Evolutionary conservation across 2,888 invertebrate species (phyloP), one percentile per base, ranked within the genome.

Genomic region (Lasioglossum morio): DNA sequence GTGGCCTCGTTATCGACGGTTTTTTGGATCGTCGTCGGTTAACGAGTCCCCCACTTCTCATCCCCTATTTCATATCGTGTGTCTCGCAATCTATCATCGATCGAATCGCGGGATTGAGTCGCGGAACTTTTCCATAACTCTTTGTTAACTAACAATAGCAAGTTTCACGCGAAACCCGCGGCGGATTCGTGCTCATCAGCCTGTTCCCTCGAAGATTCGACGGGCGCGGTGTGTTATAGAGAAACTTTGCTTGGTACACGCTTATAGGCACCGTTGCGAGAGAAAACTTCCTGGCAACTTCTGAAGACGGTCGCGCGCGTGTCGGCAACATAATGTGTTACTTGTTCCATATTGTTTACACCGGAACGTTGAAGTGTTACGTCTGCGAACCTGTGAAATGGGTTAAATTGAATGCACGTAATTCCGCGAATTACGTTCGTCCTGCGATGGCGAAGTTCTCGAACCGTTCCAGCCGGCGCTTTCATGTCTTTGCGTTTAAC

Each of bases 161-260:
- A 87, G 86, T 86, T 88, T 80, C 48, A 40, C 57, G 43, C 34
- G 79, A 43, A 73, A 80, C 82, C 79, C 53, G 78, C 43, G 81
- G 84, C 84, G 74, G 79, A 84, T 91, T 85, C 80, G 87, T 82
- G 81, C 81, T 89, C 77, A 72, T 88, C 86, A 78, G 70, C 48
- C 72, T 60, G 75, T 57, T 78, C 66, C 78, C 79, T 48, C 53
- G 77, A 80, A 85, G 82, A 82, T 91, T 84, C 82, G 66, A 60
- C 76, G 72, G 66, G 63, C 40, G 46, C 53, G 48, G 37, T 34
- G 57, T 34, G 69, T 40, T 70, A 19, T 60, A 74, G 69, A 46
- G 77, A 80, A 90, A 89, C 80, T 89, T 89, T 72, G 79, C 40
- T 53, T 70, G 77, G 78, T 79, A 73, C 74, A 72, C 76, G 87